Evolutionary conservation across 2,113 vertebrate genomes (phyloP), one percentile per base, ranked within the genome.

Genomic region (Equus quagga): DNA sequence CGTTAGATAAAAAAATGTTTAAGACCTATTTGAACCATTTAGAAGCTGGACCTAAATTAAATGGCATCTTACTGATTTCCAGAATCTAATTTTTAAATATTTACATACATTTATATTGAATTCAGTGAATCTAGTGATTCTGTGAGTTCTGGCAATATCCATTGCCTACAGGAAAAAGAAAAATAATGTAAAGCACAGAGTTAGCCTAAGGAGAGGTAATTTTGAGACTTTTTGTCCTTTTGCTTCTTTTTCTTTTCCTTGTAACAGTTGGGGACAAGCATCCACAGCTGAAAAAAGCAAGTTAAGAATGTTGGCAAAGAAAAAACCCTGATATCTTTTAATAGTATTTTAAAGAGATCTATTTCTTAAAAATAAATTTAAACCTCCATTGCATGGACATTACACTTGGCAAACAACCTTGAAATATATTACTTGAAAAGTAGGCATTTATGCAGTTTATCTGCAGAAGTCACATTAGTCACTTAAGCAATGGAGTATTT

Each of bases 341-440:
- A 73, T 41, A 44, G 10, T 87, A 58, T n/a, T 86, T 91, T 75
- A 60, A 83, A 69, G 46, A 69, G 21, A 69, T 81, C 0, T 19
- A 26, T 5, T 69, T 93, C 36, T 88, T n/a, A 62, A 82, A 89
- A 82, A 44, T 72, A 51, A 82, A 80, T 92, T 96, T 88, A 73
- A 89, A 76, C 51, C 49, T 56, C 56, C 9, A 87, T 33, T 96
- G 24, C 8, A 75, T 31, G 26, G 72, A 56, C 51, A 78, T 89
- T 62, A 72, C n/a, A 92, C 46, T 87, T 87, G 67, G 17, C 49
- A 96, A 67, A 89, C 17, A 89, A 41, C 41, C 54, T 84, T 75
- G 75, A 76, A 85, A 90, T 70, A 33, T 36, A 89, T 36, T 46
- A 70, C 28, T 36, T 73, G 46, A 82, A 62, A 28, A 56, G 69